These are phyloP conservation scores for Cydia pomonella DNA, from an alignment of 1,140 invertebrate species.

Conservation along the genomic window DNA sequence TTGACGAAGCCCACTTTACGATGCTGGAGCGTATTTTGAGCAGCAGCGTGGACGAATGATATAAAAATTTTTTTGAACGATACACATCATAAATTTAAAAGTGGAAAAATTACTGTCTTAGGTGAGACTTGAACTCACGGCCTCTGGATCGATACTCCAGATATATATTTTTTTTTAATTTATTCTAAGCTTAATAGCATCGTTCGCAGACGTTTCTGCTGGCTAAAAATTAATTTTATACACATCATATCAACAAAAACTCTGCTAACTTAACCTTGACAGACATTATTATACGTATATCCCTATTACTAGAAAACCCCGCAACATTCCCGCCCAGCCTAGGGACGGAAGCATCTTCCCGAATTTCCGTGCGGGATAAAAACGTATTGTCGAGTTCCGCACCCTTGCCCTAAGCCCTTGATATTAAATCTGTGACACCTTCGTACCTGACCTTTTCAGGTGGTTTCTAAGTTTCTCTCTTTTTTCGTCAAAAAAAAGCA, in stretches of 20 bases:
- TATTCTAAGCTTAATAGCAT: too few species aligned
- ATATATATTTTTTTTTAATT: too few species aligned
- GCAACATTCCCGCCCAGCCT: neutral
- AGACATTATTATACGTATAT: neutral
- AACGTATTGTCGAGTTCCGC: neutral
- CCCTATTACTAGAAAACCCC: neutral
- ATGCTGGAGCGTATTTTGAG: too few species aligned
- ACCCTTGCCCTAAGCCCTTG: neutral
- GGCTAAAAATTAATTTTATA: too few species aligned
- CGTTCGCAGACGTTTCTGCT: too few species aligned
- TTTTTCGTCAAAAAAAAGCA: neutral
- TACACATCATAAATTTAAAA: too few species aligned
- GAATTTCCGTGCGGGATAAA: neutral
- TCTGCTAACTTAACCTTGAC: neutral
- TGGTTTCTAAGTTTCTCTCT: neutral
- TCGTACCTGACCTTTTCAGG: neutral
- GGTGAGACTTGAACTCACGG: too few species aligned
- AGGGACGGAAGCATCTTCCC: neutral
- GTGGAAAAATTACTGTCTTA: too few species aligned
- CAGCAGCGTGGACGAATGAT: neutral
- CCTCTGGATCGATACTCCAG: too few species aligned
- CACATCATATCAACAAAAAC: neutral
- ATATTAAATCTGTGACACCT: slow-evolving; percentile 1
- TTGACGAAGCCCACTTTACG: too few species aligned
- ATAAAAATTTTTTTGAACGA: neutral